Base-by-base conservation (phyloP, 2,888 invertebrate genomes). In the Philereme vetulata region DNA sequence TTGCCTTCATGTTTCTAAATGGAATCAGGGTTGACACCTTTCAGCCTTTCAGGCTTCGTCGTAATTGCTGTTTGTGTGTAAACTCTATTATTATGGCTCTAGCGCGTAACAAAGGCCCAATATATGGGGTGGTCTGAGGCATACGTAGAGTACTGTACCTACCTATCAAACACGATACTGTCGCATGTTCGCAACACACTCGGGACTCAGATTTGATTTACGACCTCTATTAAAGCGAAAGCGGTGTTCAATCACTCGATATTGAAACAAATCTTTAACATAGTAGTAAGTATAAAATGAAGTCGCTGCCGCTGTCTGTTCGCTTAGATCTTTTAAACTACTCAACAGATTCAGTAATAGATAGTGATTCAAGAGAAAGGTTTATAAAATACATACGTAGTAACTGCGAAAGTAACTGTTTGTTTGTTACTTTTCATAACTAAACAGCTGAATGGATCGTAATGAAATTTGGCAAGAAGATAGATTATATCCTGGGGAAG, bases 41-140 rank as follows among this genome's bases (percentile, higher is more conserved):
- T n/a, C n/a, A n/a, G n/a, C n/a, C n/a, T 82, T 75, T 82, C 82
- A 81, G 80, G 79, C 72, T 73, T 74, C 66, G 56, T 57, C 65
- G 76, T 81, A 82, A 84, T 83, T 82, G 81, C 75, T 80, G 79
- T 84, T 82, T 80, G 74, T 75, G 75, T 80, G 78, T 78, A 80
- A 82, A 82, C 75, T 80, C 77, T 74, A 80, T 81, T 81, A 80
- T 77, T 80, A 78, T 73, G 67, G 69, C 68, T 72, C 70, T 66
- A 68, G 65, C 68, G 65, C 65, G 67, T 75, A 72, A 80, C 76
- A 81, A 80, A 78, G 71, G 74, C 70, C 72, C 68, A 75, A 78
- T 79, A 76, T 72, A 66, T 66, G 48, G 63, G 62, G 69, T 67
- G 38, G 38, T 38, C 5, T 66, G 71, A 68, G 70, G 6, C 38